Evolutionary conservation across 2,113 vertebrate genomes (phyloP), one percentile per base, ranked within the genome.

Genomic region (Lycocorax pyrrhopterus): DNA sequence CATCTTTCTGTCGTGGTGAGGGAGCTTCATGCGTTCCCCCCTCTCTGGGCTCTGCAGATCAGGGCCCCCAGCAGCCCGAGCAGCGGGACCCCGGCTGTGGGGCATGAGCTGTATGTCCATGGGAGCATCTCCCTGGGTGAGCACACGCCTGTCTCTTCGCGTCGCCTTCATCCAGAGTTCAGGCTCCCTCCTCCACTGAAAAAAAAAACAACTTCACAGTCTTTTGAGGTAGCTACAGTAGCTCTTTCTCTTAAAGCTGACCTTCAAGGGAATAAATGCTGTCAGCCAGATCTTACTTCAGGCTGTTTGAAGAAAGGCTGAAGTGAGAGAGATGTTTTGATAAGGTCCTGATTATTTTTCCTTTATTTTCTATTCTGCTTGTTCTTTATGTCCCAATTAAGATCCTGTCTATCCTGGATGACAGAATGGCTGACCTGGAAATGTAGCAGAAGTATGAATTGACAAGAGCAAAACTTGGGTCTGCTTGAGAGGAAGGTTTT

Each of bases 1-100:
- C 80, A 33, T 66, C 32, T 30, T 46, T 13, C 13, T 68, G 58
- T 20, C 39, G 2, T 0, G 0, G 7, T 4, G 14, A 83, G 63
- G 62, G 41, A 76, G 67, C 33, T 72, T 26, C 19, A 6, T 27
- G 11, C 26, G 4, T 13, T 75, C 43, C 27, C 23, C 15, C 37
- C 25, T 29, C n/a, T 23, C 22, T 2, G 53, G 35, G 52, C 46
- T 67, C 69, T 49, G 55, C 76, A 46, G 51, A 10, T 3, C 0
- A 0, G 49, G 25, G 73, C 16, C 87, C 49, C 13, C 53, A 25
- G 41, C 32, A 21, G 4, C 37, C 12, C 0, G 1, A 41, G 20
- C 7, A 5, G 33, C 29, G 7, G 4, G 13, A 16, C 32, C 44
- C 53, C 8, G 7, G 19, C 46, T 43, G 15, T 14, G 39, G 44